Base-by-base conservation (phyloP, 2,888 invertebrate genomes). In the Invenusta paracnida region DNA sequence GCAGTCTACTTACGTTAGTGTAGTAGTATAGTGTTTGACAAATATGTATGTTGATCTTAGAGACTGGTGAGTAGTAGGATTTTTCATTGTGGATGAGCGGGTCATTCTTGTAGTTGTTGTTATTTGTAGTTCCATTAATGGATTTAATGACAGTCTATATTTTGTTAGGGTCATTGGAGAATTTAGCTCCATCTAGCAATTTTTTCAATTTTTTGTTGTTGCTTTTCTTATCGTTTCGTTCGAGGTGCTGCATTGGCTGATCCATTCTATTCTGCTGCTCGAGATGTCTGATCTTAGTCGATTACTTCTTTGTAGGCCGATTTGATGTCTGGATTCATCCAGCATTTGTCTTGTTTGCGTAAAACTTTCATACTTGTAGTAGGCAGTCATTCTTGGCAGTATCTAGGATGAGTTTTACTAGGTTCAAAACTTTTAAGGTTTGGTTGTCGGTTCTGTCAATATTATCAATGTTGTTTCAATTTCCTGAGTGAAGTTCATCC, bases 381-480 rank as follows among this genome's bases (percentile, higher is more conserved):
- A n/a, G n/a, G n/a, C n/a, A n/a, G 48, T 48, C 5, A 11, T 48
- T 48, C 17, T 48, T 73, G 73, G 27, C 27, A 25, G 73, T 23
- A 13, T 73, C 23, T 2, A 23, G 17, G 73, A 73, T 73, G 27
- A 73, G 17, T 2, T 73, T 73, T 73, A 73, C 73, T 2, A 73
- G 73, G 17, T 73, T 25, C 2, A 23, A 23, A 73, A 73, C 27
- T 73, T 73, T 73, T 25, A 23, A 5, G 73, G 23, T n/a, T 13
- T 13, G 73, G 27, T 23, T 73, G 27, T 73, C 27, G 5, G 17
- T 23, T 73, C 27, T 73, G 23, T 73, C 27, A 13, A 73, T 73
- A 23, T 73, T 13, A n/a, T 73, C 73, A 73, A 73, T 73, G 17
- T 73, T 73, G 73, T 73, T 73, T 73, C 73, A 73, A 73, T 73